Evolutionary conservation across 1,140 invertebrate species (phyloP), one percentile per base, ranked within the genome.

Genomic region (Physella acuta): DNA sequence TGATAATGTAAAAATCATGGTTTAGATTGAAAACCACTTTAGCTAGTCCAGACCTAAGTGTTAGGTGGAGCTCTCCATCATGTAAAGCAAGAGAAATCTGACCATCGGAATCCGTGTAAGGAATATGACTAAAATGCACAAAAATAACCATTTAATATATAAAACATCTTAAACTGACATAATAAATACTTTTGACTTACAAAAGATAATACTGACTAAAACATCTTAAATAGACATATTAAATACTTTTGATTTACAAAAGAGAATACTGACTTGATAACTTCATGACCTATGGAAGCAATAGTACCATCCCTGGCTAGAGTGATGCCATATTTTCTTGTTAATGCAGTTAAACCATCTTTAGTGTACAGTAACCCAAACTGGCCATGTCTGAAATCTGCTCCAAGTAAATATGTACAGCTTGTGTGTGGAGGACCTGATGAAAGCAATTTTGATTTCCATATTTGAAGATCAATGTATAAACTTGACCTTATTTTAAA

Each of bases 21-120:
- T 5, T 26, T 3, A 17, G 24, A 31, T 63, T 31, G 44, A 63
- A 63, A 26, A 30, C 44, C 60, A 63, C 33, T 5, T 31, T 5
- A 5, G 26, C 60, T 28, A 39, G 37, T 39, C 37, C 60, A 14
- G 5, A 8, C 3, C 5, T 3, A 44, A 63, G 8, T 3, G 11
- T 16, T 3, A 63, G 4, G 14, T 37, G 37, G n/a, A 63, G 17
- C 37, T 63, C 37, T 24, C 60, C 60, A 39, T 63, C 37, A 39
- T 37, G n/a, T 3, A 63, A 16, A 63, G 8, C 4, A 14, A 63
- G 5, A 44, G 36, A 39, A 4, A 63, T 8, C 3, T 37, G n/a
- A 8, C 14, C 30, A 31, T 49, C 60, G 28, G 33, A 17, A 11
- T 33, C 11, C 3, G 33, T 14, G 60, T 63, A 63, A 3, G 60